Base-by-base conservation (phyloP, 2,888 invertebrate species). In the Theretra japonica region DNA sequence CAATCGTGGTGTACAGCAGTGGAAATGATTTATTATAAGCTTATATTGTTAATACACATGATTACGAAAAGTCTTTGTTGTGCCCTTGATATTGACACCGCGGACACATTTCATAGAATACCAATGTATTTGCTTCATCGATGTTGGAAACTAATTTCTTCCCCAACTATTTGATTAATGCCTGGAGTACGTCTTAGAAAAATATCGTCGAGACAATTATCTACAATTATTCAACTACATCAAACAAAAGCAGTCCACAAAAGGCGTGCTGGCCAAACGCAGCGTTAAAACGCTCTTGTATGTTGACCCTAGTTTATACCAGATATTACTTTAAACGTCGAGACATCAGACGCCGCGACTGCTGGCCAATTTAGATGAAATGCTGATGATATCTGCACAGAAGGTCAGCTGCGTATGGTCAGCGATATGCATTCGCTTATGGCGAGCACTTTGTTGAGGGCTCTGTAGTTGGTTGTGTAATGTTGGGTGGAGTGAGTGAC, bases 281-380 rank as follows among this genome's bases (percentile, higher is more conserved):
- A 48, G 41, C 65, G 71, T 71, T 25, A 6, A 17, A 28, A 41
- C 68, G 48, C 68, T 62, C n/a, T n/a, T 68, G 33, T 58, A 48
- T n/a, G 17, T 19, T 56, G 19, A 68, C 23, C 65, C 41, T 23
- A 68, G 68, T 73, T 69, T 65, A 53, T 48, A 50, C 68, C 57
- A 48, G 48, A 41, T 62, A 59, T 62, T 58, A n/a, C 70, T 53
- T 59, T 73, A 71, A 73, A 73, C 71, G 73, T 73, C 70, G 68
- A 41, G 57, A 41, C 41, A 60, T 41, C 57, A 73, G 59, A 59
- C 53, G 28, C 41, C 25, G 56, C 21, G 57, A 56, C 59, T 41
- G 70, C 60, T 73, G 68, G 70, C 70, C 69, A 65, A 70, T 72
- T 69, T 72, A 69, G 70, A 70, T 41, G 25, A 53, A 28, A 73